These are phyloP conservation scores for Scomber scombrus DNA, from an alignment of 2,113 vertebrate species.

Conservation along the genomic window DNA sequence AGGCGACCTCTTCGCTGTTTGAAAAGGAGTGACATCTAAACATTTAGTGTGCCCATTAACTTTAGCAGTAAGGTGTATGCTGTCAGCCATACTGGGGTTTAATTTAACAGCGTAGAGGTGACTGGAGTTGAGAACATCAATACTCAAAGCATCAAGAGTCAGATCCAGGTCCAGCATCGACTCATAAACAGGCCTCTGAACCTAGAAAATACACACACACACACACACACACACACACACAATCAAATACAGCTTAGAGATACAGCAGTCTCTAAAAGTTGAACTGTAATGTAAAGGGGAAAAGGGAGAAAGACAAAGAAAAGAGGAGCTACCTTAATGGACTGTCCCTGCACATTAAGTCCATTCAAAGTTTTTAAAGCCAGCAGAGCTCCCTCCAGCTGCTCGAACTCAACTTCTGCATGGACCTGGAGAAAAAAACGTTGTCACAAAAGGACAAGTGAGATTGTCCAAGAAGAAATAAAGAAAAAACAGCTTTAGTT, in stretches of 20 bases:
- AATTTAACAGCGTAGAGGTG: constrained; percentile 83
- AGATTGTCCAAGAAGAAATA: background rate
- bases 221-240: background rate
- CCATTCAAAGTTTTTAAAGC: constrained; percentile 86
- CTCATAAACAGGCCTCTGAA: constrained; percentile 87
- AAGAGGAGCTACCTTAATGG: constrained; percentile 65
- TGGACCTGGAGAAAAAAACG: constrained; percentile 83
- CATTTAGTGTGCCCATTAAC: constrained; percentile 44
- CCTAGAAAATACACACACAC: constrained; percentile 74
- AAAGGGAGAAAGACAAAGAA: background rate
- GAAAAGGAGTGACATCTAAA: background rate
- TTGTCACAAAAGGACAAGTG: background rate
- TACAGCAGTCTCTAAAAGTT: background rate
- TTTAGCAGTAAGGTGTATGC: background rate
- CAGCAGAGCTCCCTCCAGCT: constrained; percentile 90
- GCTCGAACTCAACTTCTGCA: constrained; percentile 86
- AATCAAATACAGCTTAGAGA: background rate
- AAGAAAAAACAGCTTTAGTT: background rate
- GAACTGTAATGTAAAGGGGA: background rate
- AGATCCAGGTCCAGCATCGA: constrained; percentile 85
- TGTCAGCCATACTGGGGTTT: background rate
- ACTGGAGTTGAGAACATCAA: constrained; percentile 81
- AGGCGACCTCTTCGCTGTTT: background rate
- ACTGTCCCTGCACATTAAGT: constrained; percentile 49
- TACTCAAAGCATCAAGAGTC: constrained; percentile 82